These are phyloP conservation scores for Bruchidius siliquastri DNA, from an alignment of 2,888 invertebrate species.

Conservation along the genomic window DNA sequence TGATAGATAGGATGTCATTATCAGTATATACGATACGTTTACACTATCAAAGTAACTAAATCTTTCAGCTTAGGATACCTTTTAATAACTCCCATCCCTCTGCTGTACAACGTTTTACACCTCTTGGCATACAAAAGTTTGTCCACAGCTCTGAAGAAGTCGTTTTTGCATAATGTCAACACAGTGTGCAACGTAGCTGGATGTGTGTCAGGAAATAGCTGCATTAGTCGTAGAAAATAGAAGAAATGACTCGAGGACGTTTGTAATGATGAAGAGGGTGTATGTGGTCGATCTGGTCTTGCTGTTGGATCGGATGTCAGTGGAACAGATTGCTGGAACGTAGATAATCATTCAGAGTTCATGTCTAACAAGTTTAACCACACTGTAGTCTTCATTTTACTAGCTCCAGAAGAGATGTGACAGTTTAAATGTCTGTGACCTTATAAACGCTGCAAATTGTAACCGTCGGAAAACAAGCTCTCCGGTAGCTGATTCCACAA, in stretches of 20 bases:
- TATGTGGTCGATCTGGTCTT: conserved; percentile 4
- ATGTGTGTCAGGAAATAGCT: conserved; percentile 45
- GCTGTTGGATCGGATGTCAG: not conserved
- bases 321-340: not conserved
- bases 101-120: conserved; percentile 19
- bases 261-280: conserved; percentile 24
- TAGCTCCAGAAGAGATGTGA: no score
- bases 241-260: conserved; percentile 42
- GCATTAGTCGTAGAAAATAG: conserved; percentile 44
- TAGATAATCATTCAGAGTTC: no score
- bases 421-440: no score
- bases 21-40: no score
- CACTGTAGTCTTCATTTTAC: no score
- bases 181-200: conserved; percentile 45
- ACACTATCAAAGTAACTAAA: not conserved
- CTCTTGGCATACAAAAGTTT: conserved; percentile 42
- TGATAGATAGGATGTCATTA: no score
- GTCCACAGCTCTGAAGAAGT: conserved; percentile 43
- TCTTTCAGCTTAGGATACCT: not conserved
- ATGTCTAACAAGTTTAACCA: no score
- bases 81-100: not conserved
- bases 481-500: no score
- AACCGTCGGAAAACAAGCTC: no score
- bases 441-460: no score
- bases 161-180: conserved; percentile 40